These are phyloP conservation scores for Physeter macrocephalus DNA, from an alignment of 2,113 vertebrate genomes.

Conservation along the genomic window DNA sequence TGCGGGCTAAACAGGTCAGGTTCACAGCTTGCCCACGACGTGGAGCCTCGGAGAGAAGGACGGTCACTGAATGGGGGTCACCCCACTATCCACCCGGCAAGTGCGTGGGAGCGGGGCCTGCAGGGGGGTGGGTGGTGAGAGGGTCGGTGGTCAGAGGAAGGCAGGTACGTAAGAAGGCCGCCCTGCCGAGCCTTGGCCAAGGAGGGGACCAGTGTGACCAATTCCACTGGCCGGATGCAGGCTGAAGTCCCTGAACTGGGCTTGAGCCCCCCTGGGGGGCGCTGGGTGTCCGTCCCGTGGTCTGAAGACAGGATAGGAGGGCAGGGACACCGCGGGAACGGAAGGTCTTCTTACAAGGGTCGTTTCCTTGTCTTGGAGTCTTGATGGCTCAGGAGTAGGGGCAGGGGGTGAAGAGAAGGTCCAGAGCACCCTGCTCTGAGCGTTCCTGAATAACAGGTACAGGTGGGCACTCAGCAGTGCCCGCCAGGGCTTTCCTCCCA, in stretches of 20 bases:
- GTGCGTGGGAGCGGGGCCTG: too few relatives aligned
- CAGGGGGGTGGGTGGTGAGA: background rate
- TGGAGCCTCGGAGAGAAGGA: background rate
- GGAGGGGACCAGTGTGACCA: background rate
- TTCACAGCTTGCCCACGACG: background rate
- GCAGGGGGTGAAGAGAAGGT: rapidly evolving
- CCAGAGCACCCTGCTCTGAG: too few relatives aligned
- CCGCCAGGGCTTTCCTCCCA: background rate
- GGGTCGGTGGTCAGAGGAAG: background rate
- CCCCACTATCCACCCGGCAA: rapidly evolving
- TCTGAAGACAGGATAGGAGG: background rate
- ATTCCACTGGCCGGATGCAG: too few relatives aligned
- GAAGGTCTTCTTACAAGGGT: background rate
- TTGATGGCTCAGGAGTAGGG: too few relatives aligned
- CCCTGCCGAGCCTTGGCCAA: background rate
- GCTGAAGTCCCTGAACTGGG: too few relatives aligned
- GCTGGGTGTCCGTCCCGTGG: background rate
- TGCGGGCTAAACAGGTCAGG: background rate
- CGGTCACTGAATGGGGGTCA: background rate
- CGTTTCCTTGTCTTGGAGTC: background rate
- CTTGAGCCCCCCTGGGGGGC: background rate
- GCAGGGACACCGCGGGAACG: rapidly evolving
- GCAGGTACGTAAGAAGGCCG: rapidly evolving
- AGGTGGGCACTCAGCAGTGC: too few relatives aligned
- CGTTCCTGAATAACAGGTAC: background rate